These are phyloP conservation scores for Drosophila meridiana DNA, from an alignment of 2,888 invertebrate genomes.

Conservation along the genomic window DNA sequence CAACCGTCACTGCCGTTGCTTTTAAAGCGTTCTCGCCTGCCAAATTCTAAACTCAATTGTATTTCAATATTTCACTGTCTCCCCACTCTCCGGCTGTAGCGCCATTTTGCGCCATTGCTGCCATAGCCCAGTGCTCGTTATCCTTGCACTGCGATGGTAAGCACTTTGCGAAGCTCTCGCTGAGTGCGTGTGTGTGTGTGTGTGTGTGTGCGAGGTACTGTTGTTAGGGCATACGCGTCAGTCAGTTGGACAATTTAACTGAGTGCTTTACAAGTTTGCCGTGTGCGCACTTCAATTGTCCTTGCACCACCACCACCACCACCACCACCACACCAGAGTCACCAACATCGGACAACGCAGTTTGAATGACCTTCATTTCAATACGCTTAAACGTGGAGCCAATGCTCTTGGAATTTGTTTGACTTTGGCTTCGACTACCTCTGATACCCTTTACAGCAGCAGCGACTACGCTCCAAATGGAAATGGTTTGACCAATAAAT, in stretches of 20 bases:
- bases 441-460: conserved; percentile 2
- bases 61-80: conserved; percentile 81
- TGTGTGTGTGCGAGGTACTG: conserved; percentile 7
- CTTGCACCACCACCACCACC: conserved; percentile 48
- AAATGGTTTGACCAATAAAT: conserved; percentile 36
- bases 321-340: conserved; percentile 22
- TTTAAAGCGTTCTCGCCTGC: conserved; percentile 34
- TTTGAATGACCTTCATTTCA: conserved; percentile 35
- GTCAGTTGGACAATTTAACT: conserved; percentile 71
- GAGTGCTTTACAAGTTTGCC: conserved; percentile 64
- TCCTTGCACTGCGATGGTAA: conserved; percentile 68
- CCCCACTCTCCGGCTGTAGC: conserved; percentile 57
- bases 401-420: conserved; percentile 23
- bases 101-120: conserved; percentile 59
- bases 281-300: conserved; percentile 66
- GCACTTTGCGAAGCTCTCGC: conserved; percentile 57
- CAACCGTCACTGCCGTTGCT: neutral
- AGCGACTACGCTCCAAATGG: conserved; percentile 21
- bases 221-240: conserved; percentile 38
- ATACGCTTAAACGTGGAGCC: neutral
- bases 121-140: conserved; percentile 58
- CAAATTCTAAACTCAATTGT: conserved; percentile 67
- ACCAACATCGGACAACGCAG: conserved; percentile 56
- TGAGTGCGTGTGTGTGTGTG: conserved; percentile 4
- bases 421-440: conserved; percentile 24